Conservation (phyloP, 1,140 invertebrate genomes). For the Helicoverpa zea region DNA sequence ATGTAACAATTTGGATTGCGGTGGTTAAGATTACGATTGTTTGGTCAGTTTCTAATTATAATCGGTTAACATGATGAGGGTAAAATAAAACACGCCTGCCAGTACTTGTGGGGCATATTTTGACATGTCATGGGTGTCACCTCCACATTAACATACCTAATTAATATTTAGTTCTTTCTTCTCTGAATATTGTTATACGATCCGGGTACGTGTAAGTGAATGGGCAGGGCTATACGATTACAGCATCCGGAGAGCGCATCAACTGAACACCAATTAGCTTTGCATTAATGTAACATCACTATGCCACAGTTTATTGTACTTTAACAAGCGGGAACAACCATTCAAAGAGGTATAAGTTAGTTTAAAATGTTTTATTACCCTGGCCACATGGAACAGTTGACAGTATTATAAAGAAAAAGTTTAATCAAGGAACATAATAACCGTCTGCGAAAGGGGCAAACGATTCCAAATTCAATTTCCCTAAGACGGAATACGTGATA, state of each 20-base stretch:
- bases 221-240: constrained; percentile 57
- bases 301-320: constrained; percentile 26
- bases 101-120: not conserved
- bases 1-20: too few relatives aligned
- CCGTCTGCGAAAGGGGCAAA: constrained; percentile 55
- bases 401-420: constrained; percentile 53
- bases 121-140: constrained; percentile 17
- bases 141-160: constrained; percentile 25
- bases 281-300: constrained; percentile 30
- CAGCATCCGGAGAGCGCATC: constrained; percentile 61
- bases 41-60: too few relatives aligned
- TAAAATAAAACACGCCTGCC: not conserved
- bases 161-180: constrained; percentile 45
- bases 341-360: not conserved
- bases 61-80: not conserved
- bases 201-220: constrained; percentile 52
- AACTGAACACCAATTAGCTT: constrained; percentile 50
- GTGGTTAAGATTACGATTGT: too few relatives aligned
- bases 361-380: constrained; percentile 1
- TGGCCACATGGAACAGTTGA: constrained; percentile 21
- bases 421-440: constrained; percentile 65
- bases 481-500: constrained; percentile 75
- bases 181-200: constrained; percentile 52
- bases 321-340: constrained; percentile 4
- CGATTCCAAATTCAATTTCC: constrained; percentile 72